Conservation (phyloP, 2,113 vertebrate species). For the Etheostoma spectabile region DNA sequence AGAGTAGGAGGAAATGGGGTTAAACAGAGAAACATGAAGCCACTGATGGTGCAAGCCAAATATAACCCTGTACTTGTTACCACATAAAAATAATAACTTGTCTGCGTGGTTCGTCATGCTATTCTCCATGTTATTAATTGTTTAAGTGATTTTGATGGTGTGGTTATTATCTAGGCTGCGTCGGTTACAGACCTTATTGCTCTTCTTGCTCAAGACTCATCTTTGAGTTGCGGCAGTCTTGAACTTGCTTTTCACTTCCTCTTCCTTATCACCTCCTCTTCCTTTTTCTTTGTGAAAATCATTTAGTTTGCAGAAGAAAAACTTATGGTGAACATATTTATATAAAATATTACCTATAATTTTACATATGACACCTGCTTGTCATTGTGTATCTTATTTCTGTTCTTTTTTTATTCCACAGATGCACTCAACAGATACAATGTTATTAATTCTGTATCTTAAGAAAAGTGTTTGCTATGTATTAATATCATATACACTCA, state of each 20-base stretch:
- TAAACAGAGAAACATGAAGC: neutral
- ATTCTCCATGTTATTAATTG: neutral
- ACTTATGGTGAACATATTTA: neutral
- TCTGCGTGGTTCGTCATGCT: neutral
- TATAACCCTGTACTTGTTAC: neutral
- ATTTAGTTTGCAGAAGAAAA: neutral
- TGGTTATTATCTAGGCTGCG: neutral
- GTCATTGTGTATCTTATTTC: neutral
- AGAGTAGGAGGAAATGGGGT: slow-evolving; percentile 4
- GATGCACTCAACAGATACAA: neutral
- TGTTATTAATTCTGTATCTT: neutral
- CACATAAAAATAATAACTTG: neutral
- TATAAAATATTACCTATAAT: too few species aligned
- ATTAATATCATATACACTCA: neutral
- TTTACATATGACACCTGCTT: neutral
- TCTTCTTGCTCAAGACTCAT: neutral
- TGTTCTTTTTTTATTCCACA: neutral
- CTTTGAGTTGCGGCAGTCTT: neutral
- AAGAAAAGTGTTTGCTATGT: neutral
- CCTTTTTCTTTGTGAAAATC: neutral
- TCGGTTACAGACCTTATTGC: neutral
- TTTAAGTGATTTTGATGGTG: slow-evolving; percentile 23
- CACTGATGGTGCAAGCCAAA: neutral
- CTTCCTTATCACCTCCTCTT: neutral
- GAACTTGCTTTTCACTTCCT: slow-evolving; percentile 41